These are phyloP conservation scores for Tetramorium bicarinatum DNA, from an alignment of 2,888 invertebrate genomes.

Conservation along the genomic window DNA sequence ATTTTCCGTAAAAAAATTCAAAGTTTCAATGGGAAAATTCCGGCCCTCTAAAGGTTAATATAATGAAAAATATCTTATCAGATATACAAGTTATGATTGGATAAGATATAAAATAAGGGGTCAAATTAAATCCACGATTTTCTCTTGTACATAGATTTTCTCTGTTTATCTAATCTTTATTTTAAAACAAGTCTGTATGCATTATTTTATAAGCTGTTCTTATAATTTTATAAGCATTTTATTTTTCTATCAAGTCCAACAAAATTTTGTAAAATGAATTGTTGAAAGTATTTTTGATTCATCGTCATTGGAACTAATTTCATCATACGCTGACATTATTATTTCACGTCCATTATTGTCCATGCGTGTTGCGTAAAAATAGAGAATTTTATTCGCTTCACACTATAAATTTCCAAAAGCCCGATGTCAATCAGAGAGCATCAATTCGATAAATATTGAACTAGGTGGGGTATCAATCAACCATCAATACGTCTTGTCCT, in stretches of 20 bases:
- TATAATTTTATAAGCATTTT: background rate
- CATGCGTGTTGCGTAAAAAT: conserved; percentile 2
- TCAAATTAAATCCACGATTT: background rate
- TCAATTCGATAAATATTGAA: conserved; percentile 47
- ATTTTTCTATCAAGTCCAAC: background rate
- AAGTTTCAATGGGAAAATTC: no score
- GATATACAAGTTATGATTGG: background rate
- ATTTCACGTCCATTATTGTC: conserved; percentile 19
- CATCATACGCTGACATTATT: conserved; percentile 24
- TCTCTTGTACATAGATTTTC: background rate
- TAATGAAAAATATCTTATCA: background rate
- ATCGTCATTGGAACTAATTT: conserved; percentile 20
- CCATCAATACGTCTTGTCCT: conserved; percentile 38
- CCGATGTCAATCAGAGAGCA: conserved; percentile 15
- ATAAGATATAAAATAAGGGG: background rate
- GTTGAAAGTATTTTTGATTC: conserved; percentile 11
- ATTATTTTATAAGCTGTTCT: background rate
- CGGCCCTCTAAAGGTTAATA: background rate
- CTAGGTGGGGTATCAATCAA: conserved; percentile 39
- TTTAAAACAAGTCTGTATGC: background rate
- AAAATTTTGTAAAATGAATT: background rate
- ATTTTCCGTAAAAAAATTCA: no score
- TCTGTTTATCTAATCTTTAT: background rate
- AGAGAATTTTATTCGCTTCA: conserved; percentile 22
- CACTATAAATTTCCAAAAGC: conserved; percentile 27